These are phyloP conservation scores for Agrenia bidenticulata DNA, from an alignment of 2,888 invertebrate genomes.

Conservation along the genomic window DNA sequence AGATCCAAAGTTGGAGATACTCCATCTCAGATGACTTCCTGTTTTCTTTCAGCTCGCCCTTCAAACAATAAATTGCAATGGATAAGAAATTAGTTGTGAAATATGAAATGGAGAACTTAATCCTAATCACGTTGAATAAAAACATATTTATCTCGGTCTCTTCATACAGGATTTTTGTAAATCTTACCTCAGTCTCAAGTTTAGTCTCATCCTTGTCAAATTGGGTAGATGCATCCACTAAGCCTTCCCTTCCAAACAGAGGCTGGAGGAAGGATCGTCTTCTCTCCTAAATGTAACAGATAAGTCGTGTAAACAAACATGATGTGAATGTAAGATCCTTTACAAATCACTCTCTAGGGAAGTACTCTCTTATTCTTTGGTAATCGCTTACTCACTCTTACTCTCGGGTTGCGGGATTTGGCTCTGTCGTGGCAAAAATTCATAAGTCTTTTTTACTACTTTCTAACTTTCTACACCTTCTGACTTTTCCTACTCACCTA, in stretches of 20 bases:
- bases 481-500: no score
- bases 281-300: conserved; percentile 7
- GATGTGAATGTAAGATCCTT: background rate
- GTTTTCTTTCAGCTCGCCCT: no score
- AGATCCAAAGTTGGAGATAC: background rate
- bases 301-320: conserved; percentile 7
- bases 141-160: background rate
- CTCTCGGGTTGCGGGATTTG: background rate
- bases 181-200: background rate
- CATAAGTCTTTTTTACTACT: background rate
- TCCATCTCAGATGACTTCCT: background rate
- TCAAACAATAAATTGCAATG: background rate
- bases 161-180: background rate
- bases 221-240: background rate
- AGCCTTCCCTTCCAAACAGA: background rate
- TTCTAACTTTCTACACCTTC: no score
- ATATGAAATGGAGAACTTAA: background rate
- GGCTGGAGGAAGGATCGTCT: background rate
- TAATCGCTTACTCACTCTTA: background rate
- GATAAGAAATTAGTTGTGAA: background rate
- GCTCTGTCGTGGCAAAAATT: no score
- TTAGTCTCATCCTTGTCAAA: background rate
- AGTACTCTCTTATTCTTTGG: conserved; percentile 1
- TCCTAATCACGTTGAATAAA: background rate
- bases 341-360: conserved; percentile 3